phyloP scores from a whole-genome alignment of 2,113 vertebrate species.

The Jacana jacana region DNA sequence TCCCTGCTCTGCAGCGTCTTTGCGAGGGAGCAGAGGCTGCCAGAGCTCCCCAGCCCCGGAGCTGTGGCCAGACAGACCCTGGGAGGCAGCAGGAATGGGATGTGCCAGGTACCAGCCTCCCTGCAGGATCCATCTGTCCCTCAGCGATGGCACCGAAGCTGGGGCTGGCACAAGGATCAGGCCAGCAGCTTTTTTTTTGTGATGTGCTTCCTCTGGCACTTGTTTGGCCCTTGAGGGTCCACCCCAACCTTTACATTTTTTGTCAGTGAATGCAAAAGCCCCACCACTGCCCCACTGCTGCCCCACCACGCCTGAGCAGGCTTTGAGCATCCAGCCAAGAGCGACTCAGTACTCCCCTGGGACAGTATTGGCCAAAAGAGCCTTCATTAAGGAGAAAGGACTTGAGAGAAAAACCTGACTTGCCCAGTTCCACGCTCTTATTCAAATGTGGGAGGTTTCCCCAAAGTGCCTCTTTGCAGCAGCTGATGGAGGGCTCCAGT shows the following conservation, averaged over 20 bases:
- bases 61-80: neutral
- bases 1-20: no score
- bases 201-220: neutral
- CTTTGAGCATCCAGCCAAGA: neutral
- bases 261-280: neutral
- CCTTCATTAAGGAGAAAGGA: neutral
- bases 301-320: neutral
- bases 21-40: fast-evolving
- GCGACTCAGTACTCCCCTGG: neutral
- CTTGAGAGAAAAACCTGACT: neutral
- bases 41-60: neutral
- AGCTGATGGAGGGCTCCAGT: neutral
- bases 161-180: neutral
- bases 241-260: neutral
- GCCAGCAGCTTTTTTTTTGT: neutral
- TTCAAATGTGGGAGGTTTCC: fast-evolving
- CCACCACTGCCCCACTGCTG: neutral
- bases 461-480: neutral
- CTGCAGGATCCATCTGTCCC: neutral
- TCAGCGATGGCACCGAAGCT: neutral
- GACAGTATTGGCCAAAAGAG: fast-evolving
- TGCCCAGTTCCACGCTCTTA: neutral
- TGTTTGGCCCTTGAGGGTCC: no score
- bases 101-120: neutral
- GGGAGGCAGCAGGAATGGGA: neutral